Evolutionary conservation across 2,888 invertebrate genomes (phyloP).

Genomic region (Scelioninae gen. 1): DNA sequence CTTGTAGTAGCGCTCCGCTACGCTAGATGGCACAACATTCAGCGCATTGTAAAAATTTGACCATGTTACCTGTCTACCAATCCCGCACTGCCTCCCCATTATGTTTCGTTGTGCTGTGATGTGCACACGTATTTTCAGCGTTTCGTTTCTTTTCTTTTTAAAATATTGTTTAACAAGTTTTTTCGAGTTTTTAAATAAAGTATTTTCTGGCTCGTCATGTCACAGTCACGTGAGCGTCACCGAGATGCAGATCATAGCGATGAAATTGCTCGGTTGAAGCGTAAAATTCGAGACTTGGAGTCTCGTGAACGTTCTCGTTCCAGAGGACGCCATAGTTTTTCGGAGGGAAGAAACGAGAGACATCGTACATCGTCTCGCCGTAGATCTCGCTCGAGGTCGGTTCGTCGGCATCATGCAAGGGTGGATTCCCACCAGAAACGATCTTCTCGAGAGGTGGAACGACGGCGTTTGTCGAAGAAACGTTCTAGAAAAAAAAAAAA

Average conservation of each 20-base stretch:
- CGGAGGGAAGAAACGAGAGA: not conserved
- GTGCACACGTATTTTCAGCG: not conserved
- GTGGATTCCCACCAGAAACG: not conserved
- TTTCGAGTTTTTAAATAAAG: not conserved
- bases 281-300: conserved; percentile 3
- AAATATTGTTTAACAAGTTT: not conserved
- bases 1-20: conserved; percentile 22
- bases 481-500: not conserved
- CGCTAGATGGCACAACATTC: conserved; percentile 16
- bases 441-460: not conserved
- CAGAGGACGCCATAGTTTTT: not conserved
- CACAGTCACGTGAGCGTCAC: not conserved
- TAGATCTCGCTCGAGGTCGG: conserved; percentile 5
- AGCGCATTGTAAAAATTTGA: conserved; percentile 7
- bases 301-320: not conserved
- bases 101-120: conserved; percentile 9
- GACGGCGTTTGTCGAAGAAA: not conserved
- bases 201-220: not conserved
- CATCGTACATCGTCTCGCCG: not conserved
- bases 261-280: conserved; percentile 1
- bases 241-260: not conserved
- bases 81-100: not conserved
- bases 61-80: not conserved
- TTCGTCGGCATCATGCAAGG: not conserved
- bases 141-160: not conserved